Evolutionary conservation across 2,113 vertebrate species (phyloP), one percentile per base, ranked within the genome.

Genomic region (Pangasianodon gigas): DNA sequence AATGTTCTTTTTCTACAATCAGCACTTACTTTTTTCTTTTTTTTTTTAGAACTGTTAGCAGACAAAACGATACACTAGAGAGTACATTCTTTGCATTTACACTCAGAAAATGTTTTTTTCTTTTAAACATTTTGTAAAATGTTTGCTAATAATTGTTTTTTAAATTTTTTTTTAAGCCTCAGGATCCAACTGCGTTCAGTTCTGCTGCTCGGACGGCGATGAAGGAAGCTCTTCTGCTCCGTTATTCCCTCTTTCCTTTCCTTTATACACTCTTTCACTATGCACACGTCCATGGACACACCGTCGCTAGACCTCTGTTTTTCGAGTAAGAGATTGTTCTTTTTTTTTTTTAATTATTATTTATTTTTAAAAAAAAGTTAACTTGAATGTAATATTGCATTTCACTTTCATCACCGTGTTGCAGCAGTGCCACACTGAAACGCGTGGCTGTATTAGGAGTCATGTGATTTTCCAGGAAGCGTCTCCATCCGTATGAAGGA

Each of bases 261-360:
- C 97, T 98, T 89, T 98, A 98, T 95, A 97, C 97, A 0, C 97
- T 98, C 67, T 98, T 98, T 91, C 96, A 98, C 90, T 96, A 88
- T 1, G 96, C 97, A 6, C 97, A 98, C 24, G 75, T 94, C 6
- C 94, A 93, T 0, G 97, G 97, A 71, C 96, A 96, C 92, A 97
- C 97, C 0, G 97, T 98, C 0, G 96, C 96, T 19, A 95, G 96
- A 3, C 97, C 97, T 0, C 84, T 98, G 69, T 95, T 98, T 90
- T 98, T 98, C 88, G 97, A 98, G 97, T 98, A 93, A 97, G 96
- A 44, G 62, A 32, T 48, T 69, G 41, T 10, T 56, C 3, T 77
- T 37, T 37, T 37, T 37, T 37, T 37, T 11, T n/a, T 18, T 54
- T 5, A 51, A 32, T 41, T 51, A 1, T 13, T 56, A 44, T 67